Conservation (phyloP, 2,797 vertebrate species). For the Anas georgica region DNA sequence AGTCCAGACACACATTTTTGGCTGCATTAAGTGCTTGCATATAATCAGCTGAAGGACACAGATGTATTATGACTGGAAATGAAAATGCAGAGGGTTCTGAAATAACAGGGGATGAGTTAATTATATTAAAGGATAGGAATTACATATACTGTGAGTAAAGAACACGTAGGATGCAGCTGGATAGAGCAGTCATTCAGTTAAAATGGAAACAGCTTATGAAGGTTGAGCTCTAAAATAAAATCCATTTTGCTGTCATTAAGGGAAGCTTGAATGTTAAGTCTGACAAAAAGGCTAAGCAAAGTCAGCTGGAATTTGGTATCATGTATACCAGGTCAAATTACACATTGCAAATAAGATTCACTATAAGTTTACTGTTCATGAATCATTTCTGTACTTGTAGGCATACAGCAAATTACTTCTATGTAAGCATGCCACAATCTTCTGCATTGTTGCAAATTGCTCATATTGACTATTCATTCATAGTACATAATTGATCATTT, state of each 20-base stretch:
- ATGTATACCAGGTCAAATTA: background rate
- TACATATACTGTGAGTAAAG: background rate
- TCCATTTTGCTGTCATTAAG: background rate
- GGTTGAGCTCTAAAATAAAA: constrained; percentile 10
- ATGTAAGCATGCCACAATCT: background rate
- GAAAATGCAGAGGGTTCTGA: background rate
- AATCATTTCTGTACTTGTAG: background rate
- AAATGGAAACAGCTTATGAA: background rate
- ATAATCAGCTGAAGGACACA: background rate
- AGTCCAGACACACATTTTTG: background rate
- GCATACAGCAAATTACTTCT: background rate
- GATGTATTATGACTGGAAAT: background rate
- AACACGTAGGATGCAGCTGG: background rate
- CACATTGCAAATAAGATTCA: background rate
- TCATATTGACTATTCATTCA: background rate
- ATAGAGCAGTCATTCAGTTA: background rate
- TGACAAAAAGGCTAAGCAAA: constrained; percentile 12
- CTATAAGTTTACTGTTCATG: background rate
- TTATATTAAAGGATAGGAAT: background rate
- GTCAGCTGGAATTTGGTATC: constrained; percentile 7
- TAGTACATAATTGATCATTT: background rate
- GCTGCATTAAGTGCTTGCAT: background rate
- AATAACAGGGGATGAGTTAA: background rate
- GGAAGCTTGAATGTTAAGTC: background rate
- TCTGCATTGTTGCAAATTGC: background rate